Evolutionary conservation across 2,888 invertebrate species (phyloP).

Genomic region (Nasonia oneida): DNA sequence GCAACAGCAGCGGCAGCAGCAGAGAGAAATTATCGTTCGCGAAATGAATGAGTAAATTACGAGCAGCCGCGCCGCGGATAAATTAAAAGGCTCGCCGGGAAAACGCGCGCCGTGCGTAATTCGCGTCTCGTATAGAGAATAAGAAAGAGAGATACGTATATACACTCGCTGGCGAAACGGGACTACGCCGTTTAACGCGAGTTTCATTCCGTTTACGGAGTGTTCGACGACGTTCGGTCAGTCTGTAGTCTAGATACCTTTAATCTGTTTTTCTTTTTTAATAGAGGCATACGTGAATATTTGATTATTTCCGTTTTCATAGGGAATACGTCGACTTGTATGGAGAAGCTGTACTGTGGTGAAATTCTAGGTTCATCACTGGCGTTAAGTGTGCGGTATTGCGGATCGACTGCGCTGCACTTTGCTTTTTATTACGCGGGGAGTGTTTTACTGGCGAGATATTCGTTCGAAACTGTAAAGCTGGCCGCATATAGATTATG

Average conservation of each 20-base stretch:
- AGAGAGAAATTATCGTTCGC: slow-evolving; percentile 49
- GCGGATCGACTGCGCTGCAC: not conserved
- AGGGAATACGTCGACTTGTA: not conserved
- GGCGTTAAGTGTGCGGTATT: not conserved
- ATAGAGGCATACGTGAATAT: not conserved
- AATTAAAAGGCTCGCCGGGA: slow-evolving; percentile 50
- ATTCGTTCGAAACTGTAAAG: not conserved
- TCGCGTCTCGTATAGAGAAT: slow-evolving; percentile 6
- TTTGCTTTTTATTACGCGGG: slow-evolving; percentile 14
- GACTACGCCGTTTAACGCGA: slow-evolving; percentile 35
- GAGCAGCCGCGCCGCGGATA: slow-evolving; percentile 11
- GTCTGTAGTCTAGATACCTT: not conserved
- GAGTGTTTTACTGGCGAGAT: slow-evolving; percentile 2
- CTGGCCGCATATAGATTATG: not conserved
- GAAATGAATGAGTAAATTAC: slow-evolving; percentile 49
- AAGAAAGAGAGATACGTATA: not conserved
- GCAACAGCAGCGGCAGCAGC: not conserved
- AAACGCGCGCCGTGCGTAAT: slow-evolving; percentile 29
- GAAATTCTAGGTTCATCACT: slow-evolving; percentile 35
- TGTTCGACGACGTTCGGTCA: not conserved
- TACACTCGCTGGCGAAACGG: not conserved
- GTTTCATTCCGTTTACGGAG: slow-evolving; percentile 27
- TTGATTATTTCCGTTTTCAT: not conserved
- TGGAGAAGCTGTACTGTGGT: not conserved
- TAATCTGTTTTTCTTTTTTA: not conserved